A percentile compares a stretch with the other conserved stretches of the same genome.
These are phyloP conservation scores for Tridacna crocea DNA, from an alignment of 2,888 invertebrate genomes.

Conservation along the genomic window DNA sequence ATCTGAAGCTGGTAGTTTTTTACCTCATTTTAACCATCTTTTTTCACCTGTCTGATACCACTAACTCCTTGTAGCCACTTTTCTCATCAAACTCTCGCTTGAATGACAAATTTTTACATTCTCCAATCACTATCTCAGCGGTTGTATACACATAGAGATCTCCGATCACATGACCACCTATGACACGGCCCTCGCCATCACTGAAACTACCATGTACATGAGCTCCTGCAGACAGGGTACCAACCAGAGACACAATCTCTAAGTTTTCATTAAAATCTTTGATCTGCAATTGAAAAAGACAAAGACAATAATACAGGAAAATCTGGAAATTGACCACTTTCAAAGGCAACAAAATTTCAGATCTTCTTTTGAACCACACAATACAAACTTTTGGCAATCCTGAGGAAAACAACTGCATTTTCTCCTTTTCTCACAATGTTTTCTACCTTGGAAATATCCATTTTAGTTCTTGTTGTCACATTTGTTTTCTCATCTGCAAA, in stretches of 20 bases:
- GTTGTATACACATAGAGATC: slow-evolving; percentile 84
- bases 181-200: slow-evolving; percentile 80
- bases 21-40: not conserved
- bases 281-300: slow-evolving; percentile 62
- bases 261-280: slow-evolving; percentile 76
- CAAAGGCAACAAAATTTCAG: not conserved
- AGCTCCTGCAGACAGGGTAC: slow-evolving; percentile 82
- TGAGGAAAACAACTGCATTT: no score
- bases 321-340: not conserved
- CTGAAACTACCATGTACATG: slow-evolving; percentile 84
- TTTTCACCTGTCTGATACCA: slow-evolving; percentile 45
- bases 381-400: no score
- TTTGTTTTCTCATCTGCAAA: no score
- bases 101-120: slow-evolving; percentile 71
- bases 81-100: slow-evolving; percentile 68
- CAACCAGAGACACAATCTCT: slow-evolving; percentile 84
- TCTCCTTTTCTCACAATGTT: no score
- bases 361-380: no score
- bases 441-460: no score
- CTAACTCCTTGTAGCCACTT: slow-evolving; percentile 77
- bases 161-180: slow-evolving; percentile 84
- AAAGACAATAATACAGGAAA: not conserved
- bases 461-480: no score
- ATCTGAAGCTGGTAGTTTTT: no score
- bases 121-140: slow-evolving; percentile 83